Evolutionary conservation across 2,888 invertebrate genomes (phyloP), one percentile per base, ranked within the genome.

Genomic region (Dicyrtoma fusca): DNA sequence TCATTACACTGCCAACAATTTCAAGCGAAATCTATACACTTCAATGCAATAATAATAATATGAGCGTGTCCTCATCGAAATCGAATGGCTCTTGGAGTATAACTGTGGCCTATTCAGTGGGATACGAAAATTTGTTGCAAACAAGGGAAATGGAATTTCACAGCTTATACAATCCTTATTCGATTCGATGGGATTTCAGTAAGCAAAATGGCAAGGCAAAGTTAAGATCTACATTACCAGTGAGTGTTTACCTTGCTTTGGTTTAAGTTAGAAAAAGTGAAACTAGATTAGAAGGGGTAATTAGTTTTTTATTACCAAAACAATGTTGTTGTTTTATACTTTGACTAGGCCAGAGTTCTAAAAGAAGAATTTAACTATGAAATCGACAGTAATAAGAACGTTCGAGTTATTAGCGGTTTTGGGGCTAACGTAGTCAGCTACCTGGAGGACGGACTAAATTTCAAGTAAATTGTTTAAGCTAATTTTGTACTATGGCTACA

Each of bases 91-190:
- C 19, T n/a, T 64, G 64, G 64, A 21, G 47, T 45, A 8, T 64
- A 14, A 14, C 45, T 6, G 25, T 19, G 21, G 47, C 47, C 21
- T 47, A 64, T 47, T 45, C 47, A 8, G 25, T 49, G 0, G 69
- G 69, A 6, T 25, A 61, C 4, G 49, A 47, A 8, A 45, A 17
- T 49, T 14, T 13, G 3, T 49, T 44, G 21, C 25, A 10, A 25
- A 6, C 61, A 1, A 61, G 23, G n/a, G 19, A 4, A 11, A 14
- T 59, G 0, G 21, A 34, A 10, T 69, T 44, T 47, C 34, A 47
- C 8, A 19, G 61, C n/a, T 26, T 69, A 0, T 49, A 59, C 62
- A 61, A 59, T 47, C 45, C 47, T 59, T 69, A 61, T 49, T n/a
- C 19, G 8, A 17, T 25, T 21, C 61, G 26, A 25, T 10, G 23